phyloP scores from a whole-genome alignment of 2,888 invertebrate species.

The Platerodrilus igneus region DNA sequence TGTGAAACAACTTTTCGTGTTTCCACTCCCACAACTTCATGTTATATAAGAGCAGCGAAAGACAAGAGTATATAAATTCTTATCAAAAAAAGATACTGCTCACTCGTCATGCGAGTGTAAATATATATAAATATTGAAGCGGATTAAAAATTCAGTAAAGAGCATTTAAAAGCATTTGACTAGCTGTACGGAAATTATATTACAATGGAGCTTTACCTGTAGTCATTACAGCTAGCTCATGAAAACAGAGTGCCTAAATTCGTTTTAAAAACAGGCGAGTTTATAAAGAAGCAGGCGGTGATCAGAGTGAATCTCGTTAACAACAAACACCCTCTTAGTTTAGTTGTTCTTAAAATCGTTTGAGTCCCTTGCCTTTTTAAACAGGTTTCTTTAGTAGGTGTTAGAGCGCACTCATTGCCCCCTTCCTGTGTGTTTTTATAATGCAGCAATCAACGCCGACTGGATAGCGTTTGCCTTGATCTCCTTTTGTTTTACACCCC shows the following conservation, averaged over 20 bases:
- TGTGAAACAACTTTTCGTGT: too few species aligned
- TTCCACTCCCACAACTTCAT: too few species aligned
- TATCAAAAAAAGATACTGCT: too few species aligned
- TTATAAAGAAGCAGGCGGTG: constrained; percentile 40
- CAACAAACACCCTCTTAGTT: constrained; percentile 47
- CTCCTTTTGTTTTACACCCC: constrained; percentile 42
- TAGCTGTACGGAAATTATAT: too few species aligned
- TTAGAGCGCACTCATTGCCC: constrained; percentile 36
- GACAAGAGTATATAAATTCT: too few species aligned
- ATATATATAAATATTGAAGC: too few species aligned
- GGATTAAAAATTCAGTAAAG: too few species aligned
- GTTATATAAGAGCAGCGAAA: too few species aligned
- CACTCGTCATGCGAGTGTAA: too few species aligned
- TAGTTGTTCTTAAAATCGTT: constrained; percentile 44
- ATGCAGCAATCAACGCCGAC: constrained; percentile 44
- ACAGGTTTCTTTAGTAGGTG: constrained; percentile 43
- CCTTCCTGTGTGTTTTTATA: constrained; percentile 36
- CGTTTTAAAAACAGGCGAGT: constrained; percentile 34
- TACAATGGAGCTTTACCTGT: too few species aligned
- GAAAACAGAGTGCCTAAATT: constrained; percentile 32
- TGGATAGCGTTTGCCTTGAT: constrained; percentile 38
- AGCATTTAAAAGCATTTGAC: too few species aligned
- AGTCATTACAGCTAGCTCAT: constrained; percentile 29
- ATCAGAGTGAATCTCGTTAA: constrained; percentile 47
- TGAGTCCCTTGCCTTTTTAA: constrained; percentile 38